Evolutionary conservation across 2,797 vertebrate species (phyloP).

Genomic region (Allobates femoralis): DNA sequence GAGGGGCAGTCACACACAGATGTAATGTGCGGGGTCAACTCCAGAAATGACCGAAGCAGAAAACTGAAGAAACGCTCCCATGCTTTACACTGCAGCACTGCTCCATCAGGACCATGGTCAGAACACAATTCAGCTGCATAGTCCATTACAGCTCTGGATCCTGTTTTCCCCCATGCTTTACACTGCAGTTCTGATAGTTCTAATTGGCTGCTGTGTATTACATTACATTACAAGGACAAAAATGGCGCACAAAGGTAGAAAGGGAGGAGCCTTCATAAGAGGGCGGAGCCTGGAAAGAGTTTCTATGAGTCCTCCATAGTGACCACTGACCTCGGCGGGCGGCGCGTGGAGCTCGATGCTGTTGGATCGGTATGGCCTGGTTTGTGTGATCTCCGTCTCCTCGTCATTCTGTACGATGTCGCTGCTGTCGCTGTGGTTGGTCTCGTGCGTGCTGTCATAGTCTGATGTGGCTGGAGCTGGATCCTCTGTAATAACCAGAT

Average conservation of each 20-base stretch:
- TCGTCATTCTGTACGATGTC: conserved; percentile 90
- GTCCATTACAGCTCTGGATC: neutral
- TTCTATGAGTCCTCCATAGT: too few relatives aligned
- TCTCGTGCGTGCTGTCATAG: conserved; percentile 88
- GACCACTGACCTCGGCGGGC: conserved; percentile 69
- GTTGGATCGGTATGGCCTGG: conserved; percentile 72
- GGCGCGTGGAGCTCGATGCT: conserved; percentile 76
- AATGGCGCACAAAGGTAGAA: too few relatives aligned
- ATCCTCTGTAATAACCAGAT: conserved; percentile 79
- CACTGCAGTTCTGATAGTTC: too few relatives aligned
- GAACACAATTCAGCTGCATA: neutral
- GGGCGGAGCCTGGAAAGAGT: too few relatives aligned
- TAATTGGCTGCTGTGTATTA: too few relatives aligned
- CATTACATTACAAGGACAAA: too few relatives aligned
- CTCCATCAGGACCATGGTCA: neutral
- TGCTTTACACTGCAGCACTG: conserved; percentile 4
- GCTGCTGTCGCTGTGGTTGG: conserved; percentile 94
- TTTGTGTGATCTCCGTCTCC: conserved; percentile 72
- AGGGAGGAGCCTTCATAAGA: too few relatives aligned
- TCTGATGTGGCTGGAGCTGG: conserved; percentile 87
- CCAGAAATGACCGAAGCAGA: too few relatives aligned
- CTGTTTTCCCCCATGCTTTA: too few relatives aligned
- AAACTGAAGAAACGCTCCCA: neutral
- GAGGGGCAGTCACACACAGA: neutral
- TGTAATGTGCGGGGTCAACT: too few relatives aligned